Evolutionary conservation across 92 coral and sea anemone genomes (phyloP), one percentile per base, ranked within the genome.

Genomic region (Umimayanthus kanabou): DNA sequence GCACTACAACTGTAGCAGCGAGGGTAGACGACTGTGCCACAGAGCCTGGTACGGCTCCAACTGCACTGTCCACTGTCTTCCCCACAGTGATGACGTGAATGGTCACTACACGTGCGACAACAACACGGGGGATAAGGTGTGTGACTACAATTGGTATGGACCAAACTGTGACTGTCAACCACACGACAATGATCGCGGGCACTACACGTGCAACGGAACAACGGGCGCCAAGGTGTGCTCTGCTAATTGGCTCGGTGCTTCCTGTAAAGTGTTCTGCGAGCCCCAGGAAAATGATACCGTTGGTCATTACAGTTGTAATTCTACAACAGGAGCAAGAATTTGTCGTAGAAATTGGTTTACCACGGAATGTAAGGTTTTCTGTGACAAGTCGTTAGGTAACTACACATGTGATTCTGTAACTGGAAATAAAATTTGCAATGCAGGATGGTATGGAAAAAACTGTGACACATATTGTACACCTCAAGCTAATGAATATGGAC

Each of bases 271-370:
- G n/a, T 79, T 80, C 81, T 95, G 98, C 78, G 64, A 82, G 33
- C 91, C 97, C 25, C 92, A 94, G 11, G 79, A 85, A 61, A 88
- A 91, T 5, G 92, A 91, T 81, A 67, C 85, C 37, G 45, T 40
- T 77, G 94, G 84, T 18, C 96, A 92, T 40, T 95, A 91, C 79
- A 80, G 77, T 25, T 95, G 98, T 80, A 85, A 87, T 22, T 39
- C 64, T 23, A 75, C 74, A 3, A 89, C 93, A 45, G 98, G 98
- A 2, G 76, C 73, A 13, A 95, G 84, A 43, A 58, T 85, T 6
- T 95, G 98, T 66, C 89, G 78, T 22, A 74, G 85, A 40, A 67
- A 92, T 87, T 95, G 98, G 98, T 92, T 89, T 70, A 94, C 94
- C 1, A 47, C 61, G 23, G 82, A 85, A n/a, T 95, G 98, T 57